These are phyloP conservation scores for Eurypyga helias DNA, from an alignment of 2,113 vertebrate genomes.

Conservation along the genomic window DNA sequence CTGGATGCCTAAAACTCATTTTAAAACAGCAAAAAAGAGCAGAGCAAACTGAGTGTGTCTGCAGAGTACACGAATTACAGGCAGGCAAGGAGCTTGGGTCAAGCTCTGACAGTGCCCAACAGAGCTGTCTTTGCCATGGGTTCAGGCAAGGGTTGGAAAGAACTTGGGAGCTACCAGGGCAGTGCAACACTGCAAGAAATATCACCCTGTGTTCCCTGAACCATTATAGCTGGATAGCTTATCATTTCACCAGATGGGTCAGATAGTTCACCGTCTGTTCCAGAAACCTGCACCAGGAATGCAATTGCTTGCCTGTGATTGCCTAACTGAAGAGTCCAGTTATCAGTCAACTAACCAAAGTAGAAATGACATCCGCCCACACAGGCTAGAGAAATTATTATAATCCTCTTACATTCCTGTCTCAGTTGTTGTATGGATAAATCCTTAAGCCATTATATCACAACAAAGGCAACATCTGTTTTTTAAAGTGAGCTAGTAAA, in stretches of 20 bases:
- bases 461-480: not conserved
- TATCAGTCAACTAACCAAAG: not conserved
- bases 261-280: not conserved
- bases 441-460: not conserved
- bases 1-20: not conserved
- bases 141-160: not conserved
- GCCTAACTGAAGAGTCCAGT: not conserved
- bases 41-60: not conserved
- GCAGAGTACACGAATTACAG: not conserved
- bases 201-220: not conserved
- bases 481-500: not conserved
- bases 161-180: not conserved
- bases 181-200: not conserved
- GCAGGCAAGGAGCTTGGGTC: not conserved
- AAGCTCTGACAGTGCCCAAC: not conserved
- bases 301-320: not conserved
- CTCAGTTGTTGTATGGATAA: not conserved
- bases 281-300: not conserved
- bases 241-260: accelerated
- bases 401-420: not conserved
- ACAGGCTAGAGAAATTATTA: not conserved
- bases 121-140: not conserved
- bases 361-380: not conserved
- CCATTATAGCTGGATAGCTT: accelerated
- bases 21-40: not conserved